These are phyloP conservation scores for Chymomyza procnemis DNA, from an alignment of 2,888 invertebrate species.

Conservation along the genomic window DNA sequence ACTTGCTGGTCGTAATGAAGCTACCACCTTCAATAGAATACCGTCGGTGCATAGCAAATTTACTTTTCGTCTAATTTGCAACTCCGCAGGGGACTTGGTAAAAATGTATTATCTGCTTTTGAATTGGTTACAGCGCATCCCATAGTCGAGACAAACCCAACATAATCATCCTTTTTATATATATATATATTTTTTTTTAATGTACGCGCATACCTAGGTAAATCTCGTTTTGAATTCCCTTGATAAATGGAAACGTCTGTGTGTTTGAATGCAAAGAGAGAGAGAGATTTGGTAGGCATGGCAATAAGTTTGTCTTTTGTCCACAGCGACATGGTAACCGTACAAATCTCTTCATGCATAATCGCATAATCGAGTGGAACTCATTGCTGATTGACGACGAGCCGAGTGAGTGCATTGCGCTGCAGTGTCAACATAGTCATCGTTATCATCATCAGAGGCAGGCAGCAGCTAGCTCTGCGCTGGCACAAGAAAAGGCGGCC, in stretches of 20 bases:
- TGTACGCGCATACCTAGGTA: neutral
- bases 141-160: neutral
- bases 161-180: neutral
- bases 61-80: neutral
- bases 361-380: slow-evolving; percentile 66
- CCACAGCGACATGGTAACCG: neutral
- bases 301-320: slow-evolving; percentile 4
- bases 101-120: neutral
- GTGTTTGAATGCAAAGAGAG: neutral
- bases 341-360: slow-evolving; percentile 54
- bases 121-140: neutral
- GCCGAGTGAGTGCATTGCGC: neutral
- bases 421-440: slow-evolving; percentile 4
- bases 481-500: neutral
- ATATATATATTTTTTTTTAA: too few relatives aligned
- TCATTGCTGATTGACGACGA: slow-evolving; percentile 28
- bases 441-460: slow-evolving; percentile 9
- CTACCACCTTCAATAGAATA: neutral
- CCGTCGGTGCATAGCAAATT: neutral
- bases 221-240: neutral
- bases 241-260: neutral
- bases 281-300: slow-evolving; percentile 1
- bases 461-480: neutral
- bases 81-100: neutral
- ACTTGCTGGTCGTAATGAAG: too few relatives aligned